Base-by-base conservation (phyloP, 1,140 invertebrate genomes). In the Caenorhabditis remanei region DNA sequence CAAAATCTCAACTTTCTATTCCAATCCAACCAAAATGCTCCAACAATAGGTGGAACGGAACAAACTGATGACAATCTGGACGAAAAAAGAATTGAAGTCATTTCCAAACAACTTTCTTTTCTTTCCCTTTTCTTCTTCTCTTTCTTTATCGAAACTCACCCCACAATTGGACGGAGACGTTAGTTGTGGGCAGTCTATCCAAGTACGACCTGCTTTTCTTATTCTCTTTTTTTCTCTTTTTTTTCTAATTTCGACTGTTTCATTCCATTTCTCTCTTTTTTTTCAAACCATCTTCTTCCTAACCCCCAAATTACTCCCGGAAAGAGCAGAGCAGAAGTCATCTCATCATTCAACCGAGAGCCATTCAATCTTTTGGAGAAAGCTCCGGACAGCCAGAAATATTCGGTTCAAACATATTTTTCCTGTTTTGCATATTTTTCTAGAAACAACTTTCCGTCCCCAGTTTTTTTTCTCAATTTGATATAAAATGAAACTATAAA, bases 11-110 rank as follows among this genome's bases (percentile, higher is more conserved):
- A 9, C 0, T 71, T 61, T 5, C 8, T 5, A 21, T 61, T 61
- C 8, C 21, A 53, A 16, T 11, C 50, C 3, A 14, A 43, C 65
- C 9, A 43, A 46, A 43, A 71, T 71, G 65, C 65, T 71, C 65
- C 19, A 79, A 79, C 46, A 50, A 50, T 79, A 50, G 71, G 71
- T 50, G 21, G 71, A 50, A 79, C 46, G 43, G 71, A 48, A 79
- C 13, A 79, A 79, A 79, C 46, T 79, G 71, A 79, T 79, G 46
- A 79, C 71, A 79, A 79, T 79, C 71, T 79, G 50, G 43, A n/a
- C 43, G 8, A 79, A n/a, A 79, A 79, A 50, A 46, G 19, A 13
- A 79, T 79, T 24, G 71, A 50, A 50, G 71, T 46, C 46, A 79
- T 79, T 50, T 53, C 46, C 6, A 79, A 50, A 50, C 71, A 48